phyloP scores from a whole-genome alignment of 2,113 vertebrate genomes.

The Alethe castanea region DNA sequence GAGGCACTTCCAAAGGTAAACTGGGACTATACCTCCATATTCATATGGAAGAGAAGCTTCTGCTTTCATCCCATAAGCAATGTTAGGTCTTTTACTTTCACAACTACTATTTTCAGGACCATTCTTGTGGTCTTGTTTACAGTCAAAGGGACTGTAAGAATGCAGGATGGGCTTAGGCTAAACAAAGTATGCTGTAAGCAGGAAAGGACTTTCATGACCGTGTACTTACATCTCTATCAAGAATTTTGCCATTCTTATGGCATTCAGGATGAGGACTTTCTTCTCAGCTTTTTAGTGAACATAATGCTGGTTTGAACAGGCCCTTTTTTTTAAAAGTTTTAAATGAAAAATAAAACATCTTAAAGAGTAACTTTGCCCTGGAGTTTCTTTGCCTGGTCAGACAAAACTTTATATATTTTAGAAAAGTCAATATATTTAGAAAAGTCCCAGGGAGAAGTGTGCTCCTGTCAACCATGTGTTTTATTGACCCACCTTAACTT shows the following conservation, averaged over 20 bases:
- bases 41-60: not conserved
- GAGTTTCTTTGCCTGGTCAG: not conserved
- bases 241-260: not conserved
- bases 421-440: not conserved
- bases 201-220: not conserved
- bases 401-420: not conserved
- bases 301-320: not conserved
- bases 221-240: not conserved
- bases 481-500: not conserved
- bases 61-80: not conserved
- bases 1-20: slow-evolving; percentile 88
- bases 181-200: not conserved
- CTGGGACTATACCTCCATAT: not conserved
- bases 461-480: not conserved
- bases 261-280: not conserved
- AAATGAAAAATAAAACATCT: not conserved
- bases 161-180: not conserved
- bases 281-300: not conserved
- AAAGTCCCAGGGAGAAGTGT: not conserved
- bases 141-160: not conserved
- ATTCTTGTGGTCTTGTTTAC: not conserved
- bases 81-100: not conserved
- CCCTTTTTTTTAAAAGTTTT: not conserved
- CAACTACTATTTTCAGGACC: not conserved
- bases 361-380: not conserved